These are phyloP conservation scores for Pitta sordida DNA, from an alignment of 2,113 vertebrate species.

Conservation along the genomic window DNA sequence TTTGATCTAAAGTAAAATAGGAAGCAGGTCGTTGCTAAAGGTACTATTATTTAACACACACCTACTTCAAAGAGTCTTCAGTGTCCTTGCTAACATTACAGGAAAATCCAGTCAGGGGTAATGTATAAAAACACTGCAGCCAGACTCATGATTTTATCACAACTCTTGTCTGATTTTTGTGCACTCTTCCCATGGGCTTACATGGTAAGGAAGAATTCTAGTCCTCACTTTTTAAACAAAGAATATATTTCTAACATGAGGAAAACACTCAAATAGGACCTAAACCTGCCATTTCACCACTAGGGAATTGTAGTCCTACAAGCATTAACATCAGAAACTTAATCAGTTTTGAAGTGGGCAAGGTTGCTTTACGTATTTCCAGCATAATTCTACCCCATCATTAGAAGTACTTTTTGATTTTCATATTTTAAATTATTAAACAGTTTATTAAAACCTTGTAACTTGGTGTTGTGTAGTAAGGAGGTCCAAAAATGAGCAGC, in stretches of 20 bases:
- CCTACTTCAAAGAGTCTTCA: neutral
- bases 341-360: neutral
- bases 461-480: neutral
- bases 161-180: neutral
- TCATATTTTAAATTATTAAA: neutral
- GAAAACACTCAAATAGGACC: neutral
- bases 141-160: neutral
- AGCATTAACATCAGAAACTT: neutral
- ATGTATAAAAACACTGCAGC: neutral
- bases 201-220: neutral
- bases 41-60: neutral
- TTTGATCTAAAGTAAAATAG: neutral
- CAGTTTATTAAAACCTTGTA: neutral
- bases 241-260: neutral
- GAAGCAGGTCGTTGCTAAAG: neutral
- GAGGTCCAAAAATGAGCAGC: neutral
- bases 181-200: neutral
- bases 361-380: neutral
- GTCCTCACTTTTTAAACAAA: neutral
- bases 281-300: neutral
- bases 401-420: neutral
- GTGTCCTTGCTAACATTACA: neutral
- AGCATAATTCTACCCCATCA: rapidly evolving
- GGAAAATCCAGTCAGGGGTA: neutral
- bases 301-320: neutral